Percentiles rank a stretch among this genome's conserved stretches.
These are phyloP conservation scores for Lytechinus pictus DNA, from an alignment of 35 echinoderm and acorn worm genomes.

Conservation along the genomic window DNA sequence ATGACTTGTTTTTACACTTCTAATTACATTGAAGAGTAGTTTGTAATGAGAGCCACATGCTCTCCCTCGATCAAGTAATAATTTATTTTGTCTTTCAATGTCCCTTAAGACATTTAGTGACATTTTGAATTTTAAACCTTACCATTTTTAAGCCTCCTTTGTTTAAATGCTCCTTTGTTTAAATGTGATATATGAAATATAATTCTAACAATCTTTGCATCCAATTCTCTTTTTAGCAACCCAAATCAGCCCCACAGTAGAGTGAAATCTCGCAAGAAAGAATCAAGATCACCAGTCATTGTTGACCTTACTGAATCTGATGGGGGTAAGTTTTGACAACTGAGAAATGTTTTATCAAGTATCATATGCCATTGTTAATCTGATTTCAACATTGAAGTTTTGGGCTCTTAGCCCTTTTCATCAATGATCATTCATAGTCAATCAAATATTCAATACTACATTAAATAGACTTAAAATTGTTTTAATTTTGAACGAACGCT, in stretches of 20 bases:
- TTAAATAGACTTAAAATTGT: not conserved
- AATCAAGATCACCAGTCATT: constrained; percentile 48
- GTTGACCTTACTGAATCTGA: constrained; percentile 73
- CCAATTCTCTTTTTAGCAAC: not conserved
- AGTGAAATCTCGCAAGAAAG: constrained; percentile 56
- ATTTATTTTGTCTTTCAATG: no score
- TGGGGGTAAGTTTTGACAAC: constrained; percentile 51
- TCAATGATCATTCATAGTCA: not conserved
- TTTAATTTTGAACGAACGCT: not conserved
- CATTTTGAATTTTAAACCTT: no score
- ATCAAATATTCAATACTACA: not conserved
- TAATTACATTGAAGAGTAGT: no score
- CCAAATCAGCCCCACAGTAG: not conserved
- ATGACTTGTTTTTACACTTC: no score
- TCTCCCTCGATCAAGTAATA: no score
- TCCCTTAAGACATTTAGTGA: no score
- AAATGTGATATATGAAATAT: not conserved
- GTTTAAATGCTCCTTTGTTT: not conserved
- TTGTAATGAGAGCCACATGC: no score
- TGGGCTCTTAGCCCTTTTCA: not conserved
- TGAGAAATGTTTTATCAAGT: not conserved
- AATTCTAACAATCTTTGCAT: not conserved
- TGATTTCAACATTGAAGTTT: not conserved
- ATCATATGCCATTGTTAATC: not conserved
- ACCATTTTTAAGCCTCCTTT: no score